These are phyloP conservation scores for Tenodera sinensis DNA, from an alignment of 2,888 invertebrate species.

Conservation along the genomic window DNA sequence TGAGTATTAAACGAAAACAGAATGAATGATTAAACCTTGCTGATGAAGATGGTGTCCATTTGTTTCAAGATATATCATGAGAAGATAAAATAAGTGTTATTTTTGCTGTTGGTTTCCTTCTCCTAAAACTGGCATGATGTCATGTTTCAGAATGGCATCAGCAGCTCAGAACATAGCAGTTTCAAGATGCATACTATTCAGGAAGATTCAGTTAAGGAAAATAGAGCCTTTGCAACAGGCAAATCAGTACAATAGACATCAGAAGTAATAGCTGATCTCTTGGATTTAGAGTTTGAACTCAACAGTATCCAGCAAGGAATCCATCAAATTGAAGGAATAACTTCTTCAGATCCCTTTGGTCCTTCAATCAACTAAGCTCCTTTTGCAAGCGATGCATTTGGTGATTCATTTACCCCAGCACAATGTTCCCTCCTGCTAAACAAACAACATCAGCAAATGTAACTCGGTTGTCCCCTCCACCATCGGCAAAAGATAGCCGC, in stretches of 20 bases:
- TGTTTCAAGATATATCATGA: not conserved
- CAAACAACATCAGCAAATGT: slow-evolving; percentile 6
- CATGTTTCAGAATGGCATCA: slow-evolving; percentile 23
- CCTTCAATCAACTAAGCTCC: slow-evolving; percentile 51
- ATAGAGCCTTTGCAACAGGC: slow-evolving; percentile 19
- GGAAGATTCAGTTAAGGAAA: slow-evolving; percentile 29
- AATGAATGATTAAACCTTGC: not conserved
- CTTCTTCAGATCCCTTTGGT: slow-evolving; percentile 62
- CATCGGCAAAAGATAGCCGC: slow-evolving; percentile 41
- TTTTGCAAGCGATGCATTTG: slow-evolving; percentile 62
- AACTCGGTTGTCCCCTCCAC: slow-evolving; percentile 28
- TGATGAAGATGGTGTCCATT: not conserved
- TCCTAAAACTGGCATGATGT: not conserved
- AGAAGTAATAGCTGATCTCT: slow-evolving; percentile 68
- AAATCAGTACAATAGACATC: slow-evolving; percentile 33
- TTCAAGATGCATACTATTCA: slow-evolving; percentile 29
- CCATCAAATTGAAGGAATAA: slow-evolving; percentile 83
- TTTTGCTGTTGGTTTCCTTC: not conserved
- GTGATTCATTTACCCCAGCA: slow-evolving; percentile 64
- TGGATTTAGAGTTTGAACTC: slow-evolving; percentile 83
- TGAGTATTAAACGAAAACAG: not conserved
- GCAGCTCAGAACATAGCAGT: slow-evolving; percentile 22
- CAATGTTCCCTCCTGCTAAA: slow-evolving; percentile 20
- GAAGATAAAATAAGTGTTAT: not conserved
- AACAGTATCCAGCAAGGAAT: slow-evolving; percentile 82